phyloP scores from a whole-genome alignment of 2,888 invertebrate genomes.

The Criorhina ranunculi region DNA sequence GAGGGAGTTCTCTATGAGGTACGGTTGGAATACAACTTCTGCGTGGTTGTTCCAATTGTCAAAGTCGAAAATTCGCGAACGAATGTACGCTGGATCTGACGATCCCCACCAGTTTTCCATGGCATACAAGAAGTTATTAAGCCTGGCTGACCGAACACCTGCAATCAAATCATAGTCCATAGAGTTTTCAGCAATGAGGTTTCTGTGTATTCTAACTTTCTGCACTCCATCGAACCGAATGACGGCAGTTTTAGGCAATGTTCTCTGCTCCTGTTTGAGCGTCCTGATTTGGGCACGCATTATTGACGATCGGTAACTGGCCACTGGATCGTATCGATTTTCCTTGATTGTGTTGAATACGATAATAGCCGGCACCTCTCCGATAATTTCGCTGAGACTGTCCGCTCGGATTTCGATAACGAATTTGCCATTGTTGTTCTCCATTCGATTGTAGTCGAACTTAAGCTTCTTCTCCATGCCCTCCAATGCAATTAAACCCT shows the following conservation, averaged over 20 bases:
- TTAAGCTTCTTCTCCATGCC: slow-evolving; percentile 99
- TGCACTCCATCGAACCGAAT: slow-evolving; percentile 97
- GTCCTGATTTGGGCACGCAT: slow-evolving; percentile 80
- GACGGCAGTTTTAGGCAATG: slow-evolving; percentile 89
- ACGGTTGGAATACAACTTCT: slow-evolving; percentile 95
- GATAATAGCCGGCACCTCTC: slow-evolving; percentile 92
- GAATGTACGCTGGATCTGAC: slow-evolving; percentile 89
- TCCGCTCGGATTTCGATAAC: slow-evolving; percentile 95
- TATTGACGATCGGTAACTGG: slow-evolving; percentile 79
- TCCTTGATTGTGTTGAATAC: slow-evolving; percentile 90
- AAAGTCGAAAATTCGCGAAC: slow-evolving; percentile 96
- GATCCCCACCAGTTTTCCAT: slow-evolving; percentile 99
- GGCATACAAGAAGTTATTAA: slow-evolving; percentile 94
- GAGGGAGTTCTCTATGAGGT: slow-evolving; percentile 90
- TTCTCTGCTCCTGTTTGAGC: slow-evolving; percentile 82
- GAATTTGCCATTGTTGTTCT: slow-evolving; percentile 91
- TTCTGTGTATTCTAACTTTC: slow-evolving; percentile 94
- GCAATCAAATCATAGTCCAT: slow-evolving; percentile 96
- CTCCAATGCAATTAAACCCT: slow-evolving; percentile 90
- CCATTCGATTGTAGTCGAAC: slow-evolving; percentile 92
- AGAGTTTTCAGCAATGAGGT: slow-evolving; percentile 93
- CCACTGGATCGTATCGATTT: slow-evolving; percentile 86
- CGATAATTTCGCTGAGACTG: slow-evolving; percentile 97
- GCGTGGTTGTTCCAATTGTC: slow-evolving; percentile 99
- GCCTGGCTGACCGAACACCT: slow-evolving; percentile 94